Base-by-base conservation (phyloP, 2,113 vertebrate species). In the Laterallus jamaicensis region DNA sequence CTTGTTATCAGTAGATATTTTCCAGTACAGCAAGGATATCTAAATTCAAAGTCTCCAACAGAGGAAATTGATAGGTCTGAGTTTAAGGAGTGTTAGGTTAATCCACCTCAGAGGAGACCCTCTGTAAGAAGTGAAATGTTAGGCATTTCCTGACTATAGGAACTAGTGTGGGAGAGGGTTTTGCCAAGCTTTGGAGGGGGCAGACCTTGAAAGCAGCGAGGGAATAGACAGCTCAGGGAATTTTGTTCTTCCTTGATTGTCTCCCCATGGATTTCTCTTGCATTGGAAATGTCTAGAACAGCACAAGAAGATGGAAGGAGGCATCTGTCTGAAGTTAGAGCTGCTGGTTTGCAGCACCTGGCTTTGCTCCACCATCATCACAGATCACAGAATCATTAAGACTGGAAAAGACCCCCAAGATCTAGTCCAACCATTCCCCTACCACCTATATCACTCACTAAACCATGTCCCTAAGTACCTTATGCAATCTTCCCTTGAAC, bases 1-100 rank as follows among this genome's bases (percentile, higher is more conserved):
- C 74, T 84, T 76, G 83, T 74, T 93, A 95, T 94, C 82, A 70
- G 79, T 71, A 67, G 80, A 37, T 74, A 76, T 92, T 95, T 97
- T 91, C 79, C 49, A 75, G 74, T 68, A 73, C 64, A 93, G 67
- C 68, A 92, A 91, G 95, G 60, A 92, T 93, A 86, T 73, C 75
- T 95, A 75, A 73, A 94, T 87, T n/a, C 56, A 50, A 71, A 93
- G 44, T 77, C 67, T 95, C 88, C 92, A 96, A 14, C 64, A 85
- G 67, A 85, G 80, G 39, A 95, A 95, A 93, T 77, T n/a, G 60
- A 76, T 87, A 93, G 47, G 58, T 35, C 82, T 89, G 49, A 69
- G 28, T 96, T 86, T 87, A 77, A 95, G 91, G n/a, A 87, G 60
- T 32, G 55, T 52, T 83, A 76, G 35, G 58, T 74, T 75, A 69